A percentile compares a stretch with the other conserved stretches of the same genome.
phyloP scores from a whole-genome alignment of 2,888 invertebrate genomes.

The Pachycephus smyrnensis region DNA sequence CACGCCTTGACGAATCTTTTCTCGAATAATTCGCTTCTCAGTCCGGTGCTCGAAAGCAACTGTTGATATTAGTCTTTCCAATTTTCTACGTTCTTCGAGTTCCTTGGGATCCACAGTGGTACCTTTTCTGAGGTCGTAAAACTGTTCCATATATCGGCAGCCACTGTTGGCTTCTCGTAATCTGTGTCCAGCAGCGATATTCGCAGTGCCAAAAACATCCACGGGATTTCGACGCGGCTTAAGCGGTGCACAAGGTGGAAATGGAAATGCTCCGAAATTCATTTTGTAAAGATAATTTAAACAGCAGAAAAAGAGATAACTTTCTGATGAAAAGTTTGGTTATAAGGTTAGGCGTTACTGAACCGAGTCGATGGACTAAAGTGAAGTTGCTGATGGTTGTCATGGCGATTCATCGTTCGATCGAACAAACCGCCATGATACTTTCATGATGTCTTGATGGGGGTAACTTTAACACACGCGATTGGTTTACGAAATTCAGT shows the following conservation, averaged over 20 bases:
- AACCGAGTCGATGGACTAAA: not conserved
- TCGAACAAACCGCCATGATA: not conserved
- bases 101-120: conserved; percentile 12
- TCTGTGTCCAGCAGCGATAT: conserved; percentile 45
- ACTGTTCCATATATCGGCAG: conserved; percentile 24
- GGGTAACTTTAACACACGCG: not conserved
- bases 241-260: conserved; percentile 27
- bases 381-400: not conserved
- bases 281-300: conserved; percentile 1
- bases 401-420: not conserved
- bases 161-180: conserved; percentile 32
- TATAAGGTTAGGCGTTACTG: not conserved
- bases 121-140: conserved; percentile 17
- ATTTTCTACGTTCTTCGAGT: conserved; percentile 31
- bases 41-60: conserved; percentile 41
- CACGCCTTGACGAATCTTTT: conserved; percentile 39
- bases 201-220: conserved; percentile 44
- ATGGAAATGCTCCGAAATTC: conserved; percentile 20
- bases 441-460: not conserved
- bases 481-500: not conserved
- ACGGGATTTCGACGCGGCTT: conserved; percentile 32
- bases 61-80: conserved; percentile 32
- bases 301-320: not conserved
- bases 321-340: not conserved
- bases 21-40: conserved; percentile 36